Base-by-base conservation (phyloP, 2,113 vertebrate genomes). In the Alouatta palliata region DNA sequence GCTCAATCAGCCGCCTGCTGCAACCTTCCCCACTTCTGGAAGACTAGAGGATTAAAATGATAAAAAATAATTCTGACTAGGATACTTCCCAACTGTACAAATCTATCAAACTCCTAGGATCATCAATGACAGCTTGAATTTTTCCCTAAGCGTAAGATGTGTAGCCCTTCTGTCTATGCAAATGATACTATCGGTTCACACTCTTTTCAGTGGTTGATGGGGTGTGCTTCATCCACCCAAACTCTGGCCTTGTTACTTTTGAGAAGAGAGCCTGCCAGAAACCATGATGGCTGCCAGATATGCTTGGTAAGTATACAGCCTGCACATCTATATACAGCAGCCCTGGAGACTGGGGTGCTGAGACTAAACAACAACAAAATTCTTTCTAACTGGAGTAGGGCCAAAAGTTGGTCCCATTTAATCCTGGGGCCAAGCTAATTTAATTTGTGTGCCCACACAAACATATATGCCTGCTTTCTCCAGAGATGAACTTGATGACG, bases 31-130 rank as follows among this genome's bases (percentile, higher is more conserved):
- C 30, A 61, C 68, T 93, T 95, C 86, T 61, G 88, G 90, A 52
- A 87, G 82, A 71, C 75, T 82, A 79, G 82, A 91, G 13, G 76
- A n/a, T 84, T 95, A 64, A 73, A 19, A 75, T 92, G 89, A 75
- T 97, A 85, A 92, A 84, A 96, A 80, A 92, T 2, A 75, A 9
- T 77, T 89, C 43, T 64, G 43, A 91, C 21, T 8, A 45, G 27
- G 32, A 85, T 77, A 54, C 9, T 81, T 93, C 85, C 84, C 94
- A 75, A 73, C 45, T 86, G 93, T 54, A 75, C 19, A 56, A 94
- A 56, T 10, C 27, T 37, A 52, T 77, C 64, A 58, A 66, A 90
- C 12, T 30, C 52, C 77, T 16, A 12, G 35, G 12, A 17, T 45
- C 40, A 87, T 0, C 25, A 27, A 73, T n/a, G 35, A 49, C 35